phyloP scores from a whole-genome alignment of 2,888 invertebrate genomes.

The Lysandra coridon region DNA sequence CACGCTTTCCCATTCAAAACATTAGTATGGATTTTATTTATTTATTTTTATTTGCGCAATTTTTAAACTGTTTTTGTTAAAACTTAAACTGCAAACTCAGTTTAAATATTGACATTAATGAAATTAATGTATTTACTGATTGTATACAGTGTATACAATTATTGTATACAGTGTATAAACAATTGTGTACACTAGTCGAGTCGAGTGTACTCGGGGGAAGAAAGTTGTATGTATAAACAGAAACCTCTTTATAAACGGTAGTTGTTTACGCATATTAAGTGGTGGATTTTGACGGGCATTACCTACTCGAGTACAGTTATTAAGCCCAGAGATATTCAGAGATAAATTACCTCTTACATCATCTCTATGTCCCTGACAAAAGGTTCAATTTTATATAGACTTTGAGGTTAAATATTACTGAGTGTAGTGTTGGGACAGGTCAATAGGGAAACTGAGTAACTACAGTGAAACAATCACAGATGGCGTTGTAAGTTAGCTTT shows the following conservation, averaged over 20 bases:
- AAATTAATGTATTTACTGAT: background rate
- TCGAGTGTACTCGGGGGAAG: constrained; percentile 40
- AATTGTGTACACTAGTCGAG: background rate
- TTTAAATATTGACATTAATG: background rate
- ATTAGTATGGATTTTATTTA: too few species aligned
- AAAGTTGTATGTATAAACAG: constrained; percentile 44
- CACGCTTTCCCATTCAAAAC: too few species aligned
- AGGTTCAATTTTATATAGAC: background rate
- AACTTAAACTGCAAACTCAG: background rate
- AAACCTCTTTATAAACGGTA: constrained; percentile 45
- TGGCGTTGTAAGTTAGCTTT: constrained; percentile 21
- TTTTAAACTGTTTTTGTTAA: background rate
- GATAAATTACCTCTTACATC: background rate
- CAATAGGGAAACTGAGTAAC: background rate
- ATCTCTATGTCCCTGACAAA: background rate
- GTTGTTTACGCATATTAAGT: constrained; percentile 42
- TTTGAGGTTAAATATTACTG: constrained; percentile 26
- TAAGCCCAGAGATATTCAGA: constrained; percentile 32
- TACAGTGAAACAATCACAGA: constrained; percentile 4
- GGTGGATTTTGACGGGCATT: constrained; percentile 40
- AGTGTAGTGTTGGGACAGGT: background rate
- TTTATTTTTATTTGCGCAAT: too few species aligned
- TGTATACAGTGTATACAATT: background rate
- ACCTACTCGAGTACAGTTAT: constrained; percentile 38
- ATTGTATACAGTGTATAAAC: background rate